A percentile compares a stretch with the other conserved stretches of the same genome.
phyloP scores from a whole-genome alignment of 2,888 invertebrate genomes.

The Acanthopleura granulata region DNA sequence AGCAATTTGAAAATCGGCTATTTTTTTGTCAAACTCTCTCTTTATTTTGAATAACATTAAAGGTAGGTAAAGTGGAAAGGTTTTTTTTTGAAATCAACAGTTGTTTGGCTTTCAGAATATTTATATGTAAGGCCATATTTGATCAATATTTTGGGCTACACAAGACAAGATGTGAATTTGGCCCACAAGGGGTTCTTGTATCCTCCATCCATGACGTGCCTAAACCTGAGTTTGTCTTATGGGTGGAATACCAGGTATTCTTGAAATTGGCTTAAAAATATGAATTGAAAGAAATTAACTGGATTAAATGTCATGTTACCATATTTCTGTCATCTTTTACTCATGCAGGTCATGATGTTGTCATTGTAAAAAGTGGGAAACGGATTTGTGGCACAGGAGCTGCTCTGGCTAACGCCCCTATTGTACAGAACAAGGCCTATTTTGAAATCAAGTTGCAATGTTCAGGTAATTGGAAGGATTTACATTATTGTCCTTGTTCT shows the following conservation, averaged over 20 bases:
- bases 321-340: conserved; percentile 1
- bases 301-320: background rate
- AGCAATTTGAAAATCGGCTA: too few species aligned
- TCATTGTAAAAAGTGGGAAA: conserved; percentile 92
- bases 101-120: too few species aligned
- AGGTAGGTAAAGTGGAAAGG: too few species aligned
- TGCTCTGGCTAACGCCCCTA: conserved; percentile 91
- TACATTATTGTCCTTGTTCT: too few species aligned
- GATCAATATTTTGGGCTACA: too few species aligned
- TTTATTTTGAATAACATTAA: too few species aligned
- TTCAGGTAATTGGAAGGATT: conserved; percentile 76
- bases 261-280: background rate
- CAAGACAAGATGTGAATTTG: too few species aligned
- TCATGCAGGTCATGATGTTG: conserved; percentile 90
- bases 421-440: conserved; percentile 95
- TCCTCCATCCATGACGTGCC: too few species aligned
- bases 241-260: background rate
- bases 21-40: too few species aligned
- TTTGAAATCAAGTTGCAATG: conserved; percentile 99
- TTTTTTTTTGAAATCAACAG: too few species aligned
- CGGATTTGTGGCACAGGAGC: conserved; percentile 96
- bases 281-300: background rate
- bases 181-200: too few species aligned
- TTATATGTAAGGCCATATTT: too few species aligned
- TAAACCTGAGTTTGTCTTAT: background rate